Evolutionary conservation across 2,888 invertebrate species (phyloP).

Genomic region (Sesia bembeciformis): DNA sequence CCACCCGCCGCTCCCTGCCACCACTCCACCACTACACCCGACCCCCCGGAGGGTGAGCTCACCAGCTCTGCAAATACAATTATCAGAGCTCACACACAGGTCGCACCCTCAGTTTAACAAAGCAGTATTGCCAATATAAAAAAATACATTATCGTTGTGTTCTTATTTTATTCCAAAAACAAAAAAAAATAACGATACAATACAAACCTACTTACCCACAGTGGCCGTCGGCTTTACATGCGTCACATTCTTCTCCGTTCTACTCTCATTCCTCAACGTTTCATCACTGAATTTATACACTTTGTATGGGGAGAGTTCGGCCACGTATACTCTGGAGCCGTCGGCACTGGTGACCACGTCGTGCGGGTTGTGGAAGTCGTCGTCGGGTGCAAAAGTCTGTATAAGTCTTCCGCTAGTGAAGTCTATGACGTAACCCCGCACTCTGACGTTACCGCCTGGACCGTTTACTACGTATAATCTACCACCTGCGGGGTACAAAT

Average conservation of each 20-base stretch:
- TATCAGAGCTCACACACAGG: no score
- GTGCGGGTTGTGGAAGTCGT: constrained; percentile 89
- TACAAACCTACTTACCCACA: constrained; percentile 50
- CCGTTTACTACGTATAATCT: constrained; percentile 86
- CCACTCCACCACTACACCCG: constrained; percentile 18
- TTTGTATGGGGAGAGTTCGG: constrained; percentile 80
- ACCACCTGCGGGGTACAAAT: constrained; percentile 63
- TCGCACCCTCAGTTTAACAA: no score
- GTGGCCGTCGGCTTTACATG: constrained; percentile 62
- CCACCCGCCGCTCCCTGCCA: constrained; percentile 45
- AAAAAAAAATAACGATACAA: constrained; percentile 5
- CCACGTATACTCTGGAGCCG: constrained; percentile 82
- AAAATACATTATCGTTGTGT: no score
- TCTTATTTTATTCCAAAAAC: no score
- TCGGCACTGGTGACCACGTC: constrained; percentile 83
- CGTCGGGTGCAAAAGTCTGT: constrained; percentile 76
- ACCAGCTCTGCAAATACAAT: not conserved
- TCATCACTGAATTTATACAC: constrained; percentile 68
- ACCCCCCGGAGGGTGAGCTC: not conserved
- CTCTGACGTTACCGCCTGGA: constrained; percentile 58
- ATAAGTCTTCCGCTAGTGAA: constrained; percentile 72
- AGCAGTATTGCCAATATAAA: no score
- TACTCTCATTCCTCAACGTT: constrained; percentile 20
- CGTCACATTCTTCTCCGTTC: constrained; percentile 12
- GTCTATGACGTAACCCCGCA: constrained; percentile 83